Percentiles rank a stretch among this genome's conserved stretches.
Conservation (phyloP, 2,888 invertebrate genomes). For the Thecocarcelia acutangulata region DNA sequence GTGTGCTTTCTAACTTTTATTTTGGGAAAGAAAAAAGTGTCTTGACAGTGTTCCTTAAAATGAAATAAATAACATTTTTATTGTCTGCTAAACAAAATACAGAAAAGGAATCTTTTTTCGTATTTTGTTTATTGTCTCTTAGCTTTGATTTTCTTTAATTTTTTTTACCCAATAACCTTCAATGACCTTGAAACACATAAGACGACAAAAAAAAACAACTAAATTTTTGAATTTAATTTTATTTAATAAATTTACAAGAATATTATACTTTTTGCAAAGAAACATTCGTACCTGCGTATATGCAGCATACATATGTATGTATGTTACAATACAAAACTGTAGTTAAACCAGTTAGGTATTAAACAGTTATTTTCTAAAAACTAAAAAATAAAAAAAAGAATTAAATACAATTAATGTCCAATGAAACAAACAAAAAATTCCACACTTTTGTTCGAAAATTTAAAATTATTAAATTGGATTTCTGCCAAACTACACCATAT, state of each 20-base stretch:
- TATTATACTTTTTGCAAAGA: background rate
- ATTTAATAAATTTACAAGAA: constrained; percentile 38
- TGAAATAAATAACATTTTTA: constrained; percentile 5
- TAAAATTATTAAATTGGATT: constrained; percentile 51
- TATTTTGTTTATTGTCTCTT: constrained; percentile 19
- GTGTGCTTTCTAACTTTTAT: too few species aligned
- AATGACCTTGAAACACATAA: constrained; percentile 75
- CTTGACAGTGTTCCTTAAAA: constrained; percentile 5
- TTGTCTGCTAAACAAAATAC: constrained; percentile 16
- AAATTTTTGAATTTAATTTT: constrained; percentile 38
- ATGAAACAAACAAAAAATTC: background rate
- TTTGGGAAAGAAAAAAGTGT: background rate
- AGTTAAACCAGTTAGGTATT: too few species aligned
- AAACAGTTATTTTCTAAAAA: too few species aligned
- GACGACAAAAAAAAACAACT: too few species aligned
- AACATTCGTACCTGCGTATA: too few species aligned
- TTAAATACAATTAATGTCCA: too few species aligned
- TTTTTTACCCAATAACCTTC: constrained; percentile 74
- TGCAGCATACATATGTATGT: background rate
- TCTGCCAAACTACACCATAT: constrained; percentile 44
- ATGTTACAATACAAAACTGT: background rate
- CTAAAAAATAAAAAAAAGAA: too few species aligned
- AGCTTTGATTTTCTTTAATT: constrained; percentile 67
- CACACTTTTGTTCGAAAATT: constrained; percentile 4
- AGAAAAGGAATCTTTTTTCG: constrained; percentile 64